Conservation (phyloP, 2,113 vertebrate genomes). For the Poicephalus meyeri region DNA sequence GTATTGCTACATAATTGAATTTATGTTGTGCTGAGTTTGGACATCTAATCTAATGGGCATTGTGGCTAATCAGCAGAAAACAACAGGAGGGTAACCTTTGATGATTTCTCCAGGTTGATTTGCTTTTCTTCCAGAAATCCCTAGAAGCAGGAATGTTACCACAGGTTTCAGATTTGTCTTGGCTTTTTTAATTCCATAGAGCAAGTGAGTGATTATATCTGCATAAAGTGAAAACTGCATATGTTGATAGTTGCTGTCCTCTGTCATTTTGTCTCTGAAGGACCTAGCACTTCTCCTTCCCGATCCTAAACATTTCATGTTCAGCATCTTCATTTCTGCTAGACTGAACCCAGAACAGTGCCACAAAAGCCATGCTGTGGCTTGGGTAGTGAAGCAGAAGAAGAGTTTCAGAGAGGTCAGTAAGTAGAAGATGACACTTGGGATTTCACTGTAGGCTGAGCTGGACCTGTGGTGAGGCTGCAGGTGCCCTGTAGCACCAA, state of each 20-base stretch:
- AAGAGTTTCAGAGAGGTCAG: neutral
- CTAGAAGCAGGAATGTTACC: neutral
- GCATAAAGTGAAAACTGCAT: neutral
- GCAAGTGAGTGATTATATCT: neutral
- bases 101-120: neutral
- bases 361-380: neutral
- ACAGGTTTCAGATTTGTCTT: neutral
- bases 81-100: neutral
- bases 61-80: neutral
- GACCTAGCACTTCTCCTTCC: neutral
- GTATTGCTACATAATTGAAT: neutral
- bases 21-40: neutral
- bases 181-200: neutral
- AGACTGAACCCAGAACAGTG: neutral
- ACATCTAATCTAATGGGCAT: neutral
- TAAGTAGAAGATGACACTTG: neutral
- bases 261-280: neutral
- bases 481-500: neutral
- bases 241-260: neutral
- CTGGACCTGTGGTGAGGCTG: fast-evolving
- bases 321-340: neutral
- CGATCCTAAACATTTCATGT: neutral
- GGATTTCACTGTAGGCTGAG: neutral
- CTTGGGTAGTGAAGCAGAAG: neutral
- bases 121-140: neutral